Base-by-base conservation (phyloP, 2,888 invertebrate genomes). In the Scrobipalpa costella region DNA sequence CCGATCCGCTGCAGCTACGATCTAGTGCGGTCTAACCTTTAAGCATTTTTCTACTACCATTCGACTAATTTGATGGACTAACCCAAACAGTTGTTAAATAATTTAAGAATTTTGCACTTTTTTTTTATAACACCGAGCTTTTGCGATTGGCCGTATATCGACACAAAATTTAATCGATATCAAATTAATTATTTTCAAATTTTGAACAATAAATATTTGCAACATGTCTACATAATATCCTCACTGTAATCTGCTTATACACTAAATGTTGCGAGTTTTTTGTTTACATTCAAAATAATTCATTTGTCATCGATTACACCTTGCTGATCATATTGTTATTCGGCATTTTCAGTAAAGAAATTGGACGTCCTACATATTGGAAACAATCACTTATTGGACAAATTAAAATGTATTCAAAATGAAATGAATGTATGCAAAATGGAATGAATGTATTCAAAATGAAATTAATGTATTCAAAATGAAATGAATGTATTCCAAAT, bases 251-350 rank as follows among this genome's bases (percentile, higher is more conserved):
- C n/a, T 15, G n/a, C 15, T 5, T 15, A n/a, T 44, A 44, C 44
- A 44, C 44, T n/a, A 44, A 44, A 15, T 44, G 44, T 44, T 44
- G 44, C 5, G n/a, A n/a, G 19, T 49, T 49, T 27, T 9, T 52
- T 21, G 19, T 52, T 52, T 11, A 52, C 1, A 6, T 13, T 7
- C 15, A 52, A 52, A 11, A 13, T 21, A 52, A 21, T 21, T 52
- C 9, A 11, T 49, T 49, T 49, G 11, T 2, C 8, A 49, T 19
- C 19, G 19, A 27, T 52, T 9, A 0, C 11, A 15, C 7, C n/a
- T 34, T 55, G 55, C 55, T 34, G 27, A 34, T 2, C 55, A 34
- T 55, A 34, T 55, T 55, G 55, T 55, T 55, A 55, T 55, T 55
- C 34, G 55, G 8, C 34, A 55, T 55, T 55, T 34, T n/a, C 34